phyloP scores from a whole-genome alignment of 2,797 vertebrate genomes.

The Anguilla pacifica region DNA sequence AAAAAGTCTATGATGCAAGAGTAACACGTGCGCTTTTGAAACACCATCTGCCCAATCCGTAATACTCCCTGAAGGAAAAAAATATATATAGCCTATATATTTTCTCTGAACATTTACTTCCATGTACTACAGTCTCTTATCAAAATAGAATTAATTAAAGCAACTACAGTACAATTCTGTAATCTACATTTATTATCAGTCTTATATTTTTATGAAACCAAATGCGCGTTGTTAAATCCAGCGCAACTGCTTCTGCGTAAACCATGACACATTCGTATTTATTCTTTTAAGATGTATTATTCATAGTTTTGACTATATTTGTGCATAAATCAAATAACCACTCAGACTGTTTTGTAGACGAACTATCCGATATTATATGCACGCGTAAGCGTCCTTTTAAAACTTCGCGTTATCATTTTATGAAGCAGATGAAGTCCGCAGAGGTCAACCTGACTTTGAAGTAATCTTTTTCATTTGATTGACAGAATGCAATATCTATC shows the following conservation, averaged over 20 bases:
- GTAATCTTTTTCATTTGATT: not conserved
- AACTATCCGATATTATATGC: not conserved
- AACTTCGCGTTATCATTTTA: not conserved
- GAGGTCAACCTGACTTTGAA: not conserved
- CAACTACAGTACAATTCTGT: too few species aligned
- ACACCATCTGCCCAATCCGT: constrained; percentile 13
- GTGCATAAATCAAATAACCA: not conserved
- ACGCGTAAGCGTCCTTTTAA: not conserved
- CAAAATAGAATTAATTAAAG: not conserved
- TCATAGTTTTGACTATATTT: not conserved
- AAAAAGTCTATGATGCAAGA: constrained; percentile 21
- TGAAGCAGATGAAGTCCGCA: not conserved
- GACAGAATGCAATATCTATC: not conserved
- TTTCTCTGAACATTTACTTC: not conserved
- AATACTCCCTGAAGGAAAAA: not conserved
- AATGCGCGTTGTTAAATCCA: not conserved
- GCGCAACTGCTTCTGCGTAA: not conserved
- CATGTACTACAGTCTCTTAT: not conserved
- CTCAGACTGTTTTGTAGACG: not conserved
- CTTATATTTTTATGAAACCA: not conserved
- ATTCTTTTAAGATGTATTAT: not conserved
- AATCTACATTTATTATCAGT: not conserved
- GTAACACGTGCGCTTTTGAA: constrained; percentile 12
- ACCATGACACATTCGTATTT: too few species aligned
- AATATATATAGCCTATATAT: not conserved